A percentile compares a stretch with the other conserved stretches of the same genome.
Evolutionary conservation across 1,140 invertebrate species (phyloP).

Genomic region (Cryptotermes secundus): DNA sequence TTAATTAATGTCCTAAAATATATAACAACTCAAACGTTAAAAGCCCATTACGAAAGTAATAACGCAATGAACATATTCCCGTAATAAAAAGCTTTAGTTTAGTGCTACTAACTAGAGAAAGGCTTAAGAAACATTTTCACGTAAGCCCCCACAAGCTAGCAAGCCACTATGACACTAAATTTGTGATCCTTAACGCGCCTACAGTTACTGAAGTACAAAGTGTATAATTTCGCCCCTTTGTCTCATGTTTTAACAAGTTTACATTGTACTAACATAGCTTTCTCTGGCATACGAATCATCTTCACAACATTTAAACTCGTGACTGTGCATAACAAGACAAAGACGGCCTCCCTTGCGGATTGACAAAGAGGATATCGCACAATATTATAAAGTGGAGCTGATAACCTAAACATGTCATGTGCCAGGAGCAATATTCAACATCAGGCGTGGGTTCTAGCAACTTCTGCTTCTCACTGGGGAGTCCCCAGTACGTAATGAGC

Average conservation of each 20-base stretch:
- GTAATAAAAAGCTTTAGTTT: no score
- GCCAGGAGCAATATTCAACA: neutral
- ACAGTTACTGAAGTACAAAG: neutral
- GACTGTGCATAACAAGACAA: neutral
- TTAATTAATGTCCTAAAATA: no score
- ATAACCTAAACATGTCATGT: slow-evolving; percentile 14
- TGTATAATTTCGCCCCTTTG: neutral
- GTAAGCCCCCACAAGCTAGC: neutral
- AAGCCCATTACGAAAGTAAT: no score
- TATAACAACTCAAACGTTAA: no score
- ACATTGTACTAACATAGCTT: neutral
- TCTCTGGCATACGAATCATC: neutral
- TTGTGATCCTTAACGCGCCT: neutral
- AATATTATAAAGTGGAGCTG: neutral
- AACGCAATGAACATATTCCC: no score
- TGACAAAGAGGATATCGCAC: neutral
- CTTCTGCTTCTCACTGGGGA: neutral
- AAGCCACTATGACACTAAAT: neutral
- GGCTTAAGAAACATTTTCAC: neutral
- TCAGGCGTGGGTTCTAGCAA: neutral
- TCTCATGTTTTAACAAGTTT: neutral
- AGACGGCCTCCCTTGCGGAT: neutral
- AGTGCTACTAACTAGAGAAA: neutral
- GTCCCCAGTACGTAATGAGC: neutral
- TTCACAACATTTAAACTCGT: neutral